Conservation (phyloP, 1,140 invertebrate genomes). For the Atta cephalotes region DNA sequence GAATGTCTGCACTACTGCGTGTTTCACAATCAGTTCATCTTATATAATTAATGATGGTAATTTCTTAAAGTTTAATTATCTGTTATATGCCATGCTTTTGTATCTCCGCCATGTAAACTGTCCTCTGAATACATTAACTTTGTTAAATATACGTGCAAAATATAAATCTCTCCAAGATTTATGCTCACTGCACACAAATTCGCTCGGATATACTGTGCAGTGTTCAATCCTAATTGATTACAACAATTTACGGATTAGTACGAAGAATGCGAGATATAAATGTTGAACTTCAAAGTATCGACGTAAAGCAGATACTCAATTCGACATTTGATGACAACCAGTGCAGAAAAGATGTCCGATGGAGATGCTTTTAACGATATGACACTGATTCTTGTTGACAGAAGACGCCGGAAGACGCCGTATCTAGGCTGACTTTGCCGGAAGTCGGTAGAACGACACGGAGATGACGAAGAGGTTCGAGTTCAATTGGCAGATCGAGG, state of each 20-base stretch:
- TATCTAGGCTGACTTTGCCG: constrained; percentile 42
- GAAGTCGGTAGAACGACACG: constrained; percentile 35
- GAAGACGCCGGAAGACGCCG: constrained; percentile 43
- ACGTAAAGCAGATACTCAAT: constrained; percentile 22
- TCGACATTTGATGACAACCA: neutral
- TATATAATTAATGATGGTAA: constrained; percentile 3
- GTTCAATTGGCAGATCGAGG: constrained; percentile 98
- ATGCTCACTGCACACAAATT: neutral
- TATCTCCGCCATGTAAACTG: neutral
- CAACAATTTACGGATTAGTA: constrained; percentile 15
- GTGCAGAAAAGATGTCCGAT: neutral
- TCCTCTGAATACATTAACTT: constrained; percentile 21
- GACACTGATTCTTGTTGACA: constrained; percentile 27
- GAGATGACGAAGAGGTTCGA: constrained; percentile 99
- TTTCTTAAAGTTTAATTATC: neutral
- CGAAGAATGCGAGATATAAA: constrained; percentile 5
- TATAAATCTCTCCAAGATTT: constrained; percentile 4
- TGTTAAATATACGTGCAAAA: neutral
- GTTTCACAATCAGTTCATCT: neutral
- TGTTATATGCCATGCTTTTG: neutral
- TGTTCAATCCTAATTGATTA: constrained; percentile 9
- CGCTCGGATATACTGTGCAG: neutral
- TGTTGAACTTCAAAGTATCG: neutral
- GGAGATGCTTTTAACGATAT: constrained; percentile 4
- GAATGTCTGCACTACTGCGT: neutral